Percentiles rank a stretch among this genome's conserved stretches.
Conservation (phyloP, 2,888 invertebrate species). For the Dinocampus coccinellae region DNA sequence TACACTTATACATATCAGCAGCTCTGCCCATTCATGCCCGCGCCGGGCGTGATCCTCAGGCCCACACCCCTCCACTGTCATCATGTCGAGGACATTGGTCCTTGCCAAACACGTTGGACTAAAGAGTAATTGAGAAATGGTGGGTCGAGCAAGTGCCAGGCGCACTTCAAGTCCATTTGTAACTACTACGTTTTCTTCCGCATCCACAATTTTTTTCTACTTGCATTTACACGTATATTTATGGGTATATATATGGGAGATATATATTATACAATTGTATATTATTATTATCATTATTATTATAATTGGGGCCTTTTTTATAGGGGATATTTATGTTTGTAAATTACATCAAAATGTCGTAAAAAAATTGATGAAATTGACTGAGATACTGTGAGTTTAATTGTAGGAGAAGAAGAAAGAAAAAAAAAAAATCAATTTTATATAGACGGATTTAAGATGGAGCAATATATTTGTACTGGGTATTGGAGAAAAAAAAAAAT, state of each 20-base stretch:
- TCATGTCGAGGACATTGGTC: slow-evolving; percentile 41
- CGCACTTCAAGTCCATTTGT: background rate
- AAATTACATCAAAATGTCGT: background rate
- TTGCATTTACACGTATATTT: too few relatives aligned
- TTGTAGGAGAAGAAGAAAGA: background rate
- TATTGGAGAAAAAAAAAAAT: background rate
- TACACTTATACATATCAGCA: slow-evolving; percentile 5
- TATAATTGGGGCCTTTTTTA: too few relatives aligned
- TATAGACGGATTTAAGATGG: background rate
- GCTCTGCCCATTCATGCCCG: slow-evolving; percentile 54
- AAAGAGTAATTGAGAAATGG: background rate
- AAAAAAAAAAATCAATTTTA: background rate
- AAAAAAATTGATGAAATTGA: background rate
- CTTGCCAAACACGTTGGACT: slow-evolving; percentile 11
- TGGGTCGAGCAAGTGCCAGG: background rate
- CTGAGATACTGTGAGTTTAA: background rate
- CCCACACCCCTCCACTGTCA: slow-evolving; percentile 32
- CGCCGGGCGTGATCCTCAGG: background rate
- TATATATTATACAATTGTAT: background rate
- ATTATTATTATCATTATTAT: too few relatives aligned
- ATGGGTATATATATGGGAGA: background rate
- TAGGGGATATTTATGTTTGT: slow-evolving; percentile 9
- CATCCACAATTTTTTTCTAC: too few relatives aligned
- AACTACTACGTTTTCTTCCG: too few relatives aligned
- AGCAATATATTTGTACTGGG: background rate